A percentile compares a stretch with the other conserved stretches of the same genome.
Conservation (phyloP, 2,797 vertebrate genomes). For the Coreius guichenoti region DNA sequence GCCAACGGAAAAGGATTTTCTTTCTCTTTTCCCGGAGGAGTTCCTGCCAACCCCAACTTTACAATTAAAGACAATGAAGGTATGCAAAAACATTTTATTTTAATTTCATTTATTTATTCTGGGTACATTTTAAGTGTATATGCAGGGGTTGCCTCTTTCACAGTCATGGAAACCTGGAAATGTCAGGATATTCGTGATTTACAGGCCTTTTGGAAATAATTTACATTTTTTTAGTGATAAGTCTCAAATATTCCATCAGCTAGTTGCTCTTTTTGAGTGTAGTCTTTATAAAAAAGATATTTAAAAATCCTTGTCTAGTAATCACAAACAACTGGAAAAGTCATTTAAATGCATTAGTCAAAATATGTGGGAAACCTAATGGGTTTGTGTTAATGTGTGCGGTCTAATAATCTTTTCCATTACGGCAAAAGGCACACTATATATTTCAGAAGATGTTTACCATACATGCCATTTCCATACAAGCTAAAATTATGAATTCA, state of each 20-base stretch:
- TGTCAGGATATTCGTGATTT: neutral
- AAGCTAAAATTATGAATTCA: neutral
- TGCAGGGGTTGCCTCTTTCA: neutral
- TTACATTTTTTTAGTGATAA: neutral
- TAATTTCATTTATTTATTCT: conserved; percentile 56
- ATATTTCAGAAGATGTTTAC: neutral
- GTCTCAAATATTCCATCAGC: neutral
- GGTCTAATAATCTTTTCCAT: neutral
- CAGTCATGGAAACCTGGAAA: neutral
- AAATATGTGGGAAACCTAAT: conserved; percentile 6
- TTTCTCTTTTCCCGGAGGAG: conserved; percentile 85
- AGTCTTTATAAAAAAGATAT: neutral
- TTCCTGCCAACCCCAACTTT: conserved; percentile 94
- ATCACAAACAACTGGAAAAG: neutral
- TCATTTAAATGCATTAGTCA: conserved; percentile 8
- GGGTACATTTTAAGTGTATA: neutral
- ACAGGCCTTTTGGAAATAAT: neutral
- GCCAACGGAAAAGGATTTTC: conserved; percentile 93
- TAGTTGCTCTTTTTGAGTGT: neutral
- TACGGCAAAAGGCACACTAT: neutral
- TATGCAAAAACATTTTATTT: conserved; percentile 73
- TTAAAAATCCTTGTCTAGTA: neutral
- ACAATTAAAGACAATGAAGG: conserved; percentile 98
- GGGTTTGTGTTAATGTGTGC: neutral
- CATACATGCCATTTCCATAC: neutral